These are phyloP conservation scores for Stegodyphus dumicola DNA, from an alignment of 1,140 invertebrate genomes.

Conservation along the genomic window DNA sequence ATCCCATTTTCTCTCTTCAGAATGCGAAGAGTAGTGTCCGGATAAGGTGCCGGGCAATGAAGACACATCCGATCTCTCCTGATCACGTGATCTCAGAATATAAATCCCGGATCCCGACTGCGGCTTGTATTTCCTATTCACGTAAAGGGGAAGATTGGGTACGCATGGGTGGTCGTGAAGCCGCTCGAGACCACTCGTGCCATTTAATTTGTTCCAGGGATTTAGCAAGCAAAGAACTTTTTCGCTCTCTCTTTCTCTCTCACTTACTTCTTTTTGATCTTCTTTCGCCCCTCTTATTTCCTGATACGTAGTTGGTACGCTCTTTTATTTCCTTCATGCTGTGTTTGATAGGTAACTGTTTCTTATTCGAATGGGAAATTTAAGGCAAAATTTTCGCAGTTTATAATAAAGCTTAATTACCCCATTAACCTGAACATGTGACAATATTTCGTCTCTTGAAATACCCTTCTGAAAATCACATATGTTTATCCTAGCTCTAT, in stretches of 20 bases:
- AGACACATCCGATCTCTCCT: constrained; percentile 40
- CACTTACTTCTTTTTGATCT: too few species aligned
- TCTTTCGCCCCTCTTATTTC: constrained; percentile 22
- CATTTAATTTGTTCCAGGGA: constrained; percentile 59
- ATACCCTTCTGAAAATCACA: too few species aligned
- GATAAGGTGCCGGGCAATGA: constrained; percentile 2
- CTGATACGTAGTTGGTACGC: constrained; percentile 5
- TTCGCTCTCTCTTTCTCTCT: neutral
- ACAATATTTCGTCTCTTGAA: too few species aligned
- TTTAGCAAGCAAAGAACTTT: constrained; percentile 38
- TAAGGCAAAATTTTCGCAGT: too few species aligned
- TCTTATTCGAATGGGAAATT: too few species aligned
- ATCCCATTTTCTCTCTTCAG: constrained; percentile 21
- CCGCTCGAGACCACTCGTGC: constrained; percentile 36
- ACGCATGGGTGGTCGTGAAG: constrained; percentile 47
- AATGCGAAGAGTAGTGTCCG: neutral
- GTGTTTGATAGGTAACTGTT: too few species aligned
- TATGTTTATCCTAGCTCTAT: too few species aligned
- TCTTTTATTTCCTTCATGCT: too few species aligned
- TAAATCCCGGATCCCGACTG: constrained; percentile 44
- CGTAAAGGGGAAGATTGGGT: constrained; percentile 40
- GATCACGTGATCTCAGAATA: constrained; percentile 17
- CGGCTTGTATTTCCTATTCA: constrained; percentile 55
- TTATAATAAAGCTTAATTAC: too few species aligned
- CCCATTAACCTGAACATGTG: too few species aligned